phyloP scores from a whole-genome alignment of 2,888 invertebrate genomes.

The Thera britannica region DNA sequence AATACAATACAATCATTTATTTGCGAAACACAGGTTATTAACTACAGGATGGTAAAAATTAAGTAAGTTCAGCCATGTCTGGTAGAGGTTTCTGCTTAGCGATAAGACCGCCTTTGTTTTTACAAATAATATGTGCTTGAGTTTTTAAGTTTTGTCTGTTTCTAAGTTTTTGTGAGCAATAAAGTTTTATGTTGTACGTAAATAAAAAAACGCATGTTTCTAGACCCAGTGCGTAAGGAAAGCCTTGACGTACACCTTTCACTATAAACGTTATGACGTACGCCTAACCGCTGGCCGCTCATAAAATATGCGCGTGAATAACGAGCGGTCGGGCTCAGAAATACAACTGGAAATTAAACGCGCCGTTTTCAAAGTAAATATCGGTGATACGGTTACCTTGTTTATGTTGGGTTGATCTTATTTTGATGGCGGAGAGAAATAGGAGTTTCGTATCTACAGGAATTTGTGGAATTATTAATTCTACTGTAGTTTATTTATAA shows the following conservation, averaged over 20 bases:
- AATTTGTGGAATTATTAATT: slow-evolving; percentile 13
- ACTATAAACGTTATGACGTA: slow-evolving; percentile 62
- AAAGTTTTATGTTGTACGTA: no score
- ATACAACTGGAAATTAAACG: slow-evolving; percentile 63
- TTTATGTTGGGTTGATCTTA: slow-evolving; percentile 37
- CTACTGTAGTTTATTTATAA: neutral
- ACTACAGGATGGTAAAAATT: no score
- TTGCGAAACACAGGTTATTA: no score
- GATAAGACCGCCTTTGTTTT: no score
- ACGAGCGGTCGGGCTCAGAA: slow-evolving; percentile 54
- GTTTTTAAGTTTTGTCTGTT: no score
- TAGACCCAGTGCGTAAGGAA: slow-evolving; percentile 26
- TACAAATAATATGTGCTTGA: no score
- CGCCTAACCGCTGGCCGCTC: slow-evolving; percentile 62
- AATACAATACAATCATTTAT: no score
- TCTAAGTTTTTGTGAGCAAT: no score
- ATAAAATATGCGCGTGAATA: slow-evolving; percentile 75
- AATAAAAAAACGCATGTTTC: slow-evolving; percentile 34
- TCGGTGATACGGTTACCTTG: slow-evolving; percentile 43
- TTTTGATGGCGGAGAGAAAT: slow-evolving; percentile 29
- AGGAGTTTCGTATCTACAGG: slow-evolving; percentile 6
- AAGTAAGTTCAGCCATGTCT: no score
- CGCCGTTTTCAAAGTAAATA: slow-evolving; percentile 51
- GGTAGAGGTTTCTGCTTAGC: no score
- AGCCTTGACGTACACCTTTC: slow-evolving; percentile 42